phyloP scores from a whole-genome alignment of 2,888 invertebrate genomes.

The Serripes groenlandicus region DNA sequence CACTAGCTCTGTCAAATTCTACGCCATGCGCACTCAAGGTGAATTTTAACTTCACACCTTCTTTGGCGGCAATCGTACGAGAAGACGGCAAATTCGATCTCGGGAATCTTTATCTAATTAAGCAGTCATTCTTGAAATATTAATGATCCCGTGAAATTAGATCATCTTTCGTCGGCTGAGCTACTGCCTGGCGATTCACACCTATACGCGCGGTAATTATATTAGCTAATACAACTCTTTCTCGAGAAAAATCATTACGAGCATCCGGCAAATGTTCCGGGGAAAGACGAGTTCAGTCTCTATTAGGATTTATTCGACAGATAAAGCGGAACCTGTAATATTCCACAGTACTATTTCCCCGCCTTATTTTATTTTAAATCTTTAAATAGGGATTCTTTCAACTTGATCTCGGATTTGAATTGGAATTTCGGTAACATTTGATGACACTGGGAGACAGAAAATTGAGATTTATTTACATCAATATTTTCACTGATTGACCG shows the following conservation, averaged over 20 bases:
- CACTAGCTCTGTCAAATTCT: conserved; percentile 72
- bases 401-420: too few relatives aligned
- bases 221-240: conserved; percentile 70
- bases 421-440: too few relatives aligned
- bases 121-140: conserved; percentile 75
- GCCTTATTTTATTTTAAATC: too few relatives aligned
- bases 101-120: conserved; percentile 74
- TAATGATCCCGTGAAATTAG: conserved; percentile 76
- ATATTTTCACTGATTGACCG: too few relatives aligned
- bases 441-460: too few relatives aligned
- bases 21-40: conserved; percentile 74
- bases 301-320: conserved; percentile 65
- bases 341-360: too few relatives aligned
- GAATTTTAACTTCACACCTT: conserved; percentile 79
- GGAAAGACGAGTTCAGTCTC: conserved; percentile 54
- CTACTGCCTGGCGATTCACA: conserved; percentile 75
- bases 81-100: conserved; percentile 74
- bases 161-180: conserved; percentile 73
- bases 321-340: conserved; percentile 15
- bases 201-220: conserved; percentile 73
- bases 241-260: conserved; percentile 58
- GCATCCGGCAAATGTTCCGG: conserved; percentile 29
- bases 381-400: too few relatives aligned
- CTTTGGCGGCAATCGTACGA: conserved; percentile 60
- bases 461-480: too few relatives aligned